phyloP scores from a whole-genome alignment of 2,797 vertebrate genomes.

The Gymnopithys bicolor region DNA sequence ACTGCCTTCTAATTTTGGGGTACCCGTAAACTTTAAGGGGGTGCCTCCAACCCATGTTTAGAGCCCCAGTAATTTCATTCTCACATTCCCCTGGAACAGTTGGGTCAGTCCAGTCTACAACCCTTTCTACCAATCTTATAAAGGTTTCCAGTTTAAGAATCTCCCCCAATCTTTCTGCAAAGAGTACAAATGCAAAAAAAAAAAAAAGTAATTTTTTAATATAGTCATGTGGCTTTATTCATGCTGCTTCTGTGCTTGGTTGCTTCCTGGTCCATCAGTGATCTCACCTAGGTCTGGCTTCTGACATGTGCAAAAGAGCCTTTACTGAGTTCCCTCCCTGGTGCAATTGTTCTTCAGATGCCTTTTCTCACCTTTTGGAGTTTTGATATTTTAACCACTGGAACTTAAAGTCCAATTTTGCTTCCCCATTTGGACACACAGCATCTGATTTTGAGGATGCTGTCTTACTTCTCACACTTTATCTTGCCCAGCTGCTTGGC shows the following conservation, averaged over 20 bases:
- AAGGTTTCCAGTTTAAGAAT: neutral
- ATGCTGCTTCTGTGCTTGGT: neutral
- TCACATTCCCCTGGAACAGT: neutral
- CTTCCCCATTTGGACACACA: neutral
- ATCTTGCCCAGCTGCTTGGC: neutral
- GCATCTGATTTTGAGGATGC: neutral
- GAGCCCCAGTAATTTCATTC: neutral
- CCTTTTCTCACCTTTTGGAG: neutral
- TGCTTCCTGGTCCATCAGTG: neutral
- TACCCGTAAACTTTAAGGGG: neutral
- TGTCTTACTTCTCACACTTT: neutral
- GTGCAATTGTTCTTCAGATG: neutral
- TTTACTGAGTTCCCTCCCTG: neutral
- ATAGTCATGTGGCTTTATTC: neutral
- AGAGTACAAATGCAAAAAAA: neutral
- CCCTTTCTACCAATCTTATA: neutral
- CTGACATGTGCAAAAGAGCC: neutral
- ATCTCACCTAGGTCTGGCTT: neutral
- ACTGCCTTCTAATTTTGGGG: neutral
- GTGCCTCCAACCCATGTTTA: accelerated
- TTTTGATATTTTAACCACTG: neutral
- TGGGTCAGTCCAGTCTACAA: neutral
- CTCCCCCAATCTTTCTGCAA: neutral
- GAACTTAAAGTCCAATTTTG: neutral
- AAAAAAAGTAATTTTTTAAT: neutral